Percentiles rank a stretch among this genome's conserved stretches.
Conservation (phyloP, 2,888 invertebrate genomes). For the Trissoscelio sp. region DNA sequence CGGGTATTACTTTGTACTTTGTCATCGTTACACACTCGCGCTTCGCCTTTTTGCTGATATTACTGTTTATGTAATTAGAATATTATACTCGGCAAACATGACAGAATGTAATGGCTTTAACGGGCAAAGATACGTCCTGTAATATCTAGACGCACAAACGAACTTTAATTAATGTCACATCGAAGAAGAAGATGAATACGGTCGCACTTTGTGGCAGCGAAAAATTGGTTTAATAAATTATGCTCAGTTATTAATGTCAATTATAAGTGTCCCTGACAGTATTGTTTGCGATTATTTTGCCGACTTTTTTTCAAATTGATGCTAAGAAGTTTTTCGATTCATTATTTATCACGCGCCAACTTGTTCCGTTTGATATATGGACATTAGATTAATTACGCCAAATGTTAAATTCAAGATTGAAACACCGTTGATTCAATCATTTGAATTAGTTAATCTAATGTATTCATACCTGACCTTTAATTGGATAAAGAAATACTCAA, state of each 20-base stretch:
- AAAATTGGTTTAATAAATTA: slow-evolving; percentile 65
- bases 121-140: slow-evolving; percentile 63
- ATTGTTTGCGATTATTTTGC: slow-evolving; percentile 31
- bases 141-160: slow-evolving; percentile 66
- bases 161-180: slow-evolving; percentile 69
- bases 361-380: slow-evolving; percentile 3
- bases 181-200: slow-evolving; percentile 66
- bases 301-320: slow-evolving; percentile 29
- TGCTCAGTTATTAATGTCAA: slow-evolving; percentile 61
- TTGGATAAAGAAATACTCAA: background rate
- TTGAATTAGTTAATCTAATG: too few species aligned
- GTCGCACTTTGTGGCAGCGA: slow-evolving; percentile 60
- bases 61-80: slow-evolving; percentile 68
- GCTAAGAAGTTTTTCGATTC: slow-evolving; percentile 22
- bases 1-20: slow-evolving; percentile 68
- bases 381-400: background rate
- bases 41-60: slow-evolving; percentile 66
- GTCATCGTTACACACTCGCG: slow-evolving; percentile 68
- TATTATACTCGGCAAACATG: slow-evolving; percentile 64
- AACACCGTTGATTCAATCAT: too few species aligned
- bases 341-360: background rate
- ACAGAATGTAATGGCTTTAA: slow-evolving; percentile 67
- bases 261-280: slow-evolving; percentile 50
- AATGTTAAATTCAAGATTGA: background rate
- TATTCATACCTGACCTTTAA: too few species aligned